These are phyloP conservation scores for Hoplodrina blanda DNA, from an alignment of 2,888 invertebrate species.

Conservation along the genomic window DNA sequence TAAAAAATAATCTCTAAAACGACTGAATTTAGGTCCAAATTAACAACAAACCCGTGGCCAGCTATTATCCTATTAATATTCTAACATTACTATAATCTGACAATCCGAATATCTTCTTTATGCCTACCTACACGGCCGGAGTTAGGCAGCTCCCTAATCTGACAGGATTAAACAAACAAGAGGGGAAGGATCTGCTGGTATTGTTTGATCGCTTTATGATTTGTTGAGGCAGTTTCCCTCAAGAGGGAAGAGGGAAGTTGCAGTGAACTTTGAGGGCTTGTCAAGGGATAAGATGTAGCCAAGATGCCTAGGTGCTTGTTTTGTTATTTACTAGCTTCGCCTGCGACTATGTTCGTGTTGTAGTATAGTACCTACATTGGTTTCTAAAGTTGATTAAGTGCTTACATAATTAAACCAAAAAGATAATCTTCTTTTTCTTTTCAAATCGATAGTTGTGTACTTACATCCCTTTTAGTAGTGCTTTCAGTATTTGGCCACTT, in stretches of 20 bases:
- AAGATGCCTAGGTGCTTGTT: neutral
- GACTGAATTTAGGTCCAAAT: conserved; percentile 1
- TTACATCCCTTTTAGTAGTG: too few species aligned
- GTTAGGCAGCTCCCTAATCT: conserved; percentile 23
- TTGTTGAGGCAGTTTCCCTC: conserved; percentile 52
- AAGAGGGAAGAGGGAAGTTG: conserved; percentile 35
- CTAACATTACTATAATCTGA: conserved; percentile 11
- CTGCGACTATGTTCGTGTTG: neutral
- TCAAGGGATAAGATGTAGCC: conserved; percentile 4
- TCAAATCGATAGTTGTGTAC: too few species aligned
- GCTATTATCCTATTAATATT: conserved; percentile 3
- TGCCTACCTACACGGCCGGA: conserved; percentile 11
- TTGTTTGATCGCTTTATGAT: conserved; percentile 65
- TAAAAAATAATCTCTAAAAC: too few species aligned
- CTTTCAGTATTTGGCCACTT: too few species aligned
- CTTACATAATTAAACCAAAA: too few species aligned
- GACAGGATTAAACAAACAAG: conserved; percentile 55
- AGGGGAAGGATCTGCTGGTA: conserved; percentile 34
- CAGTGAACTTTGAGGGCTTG: conserved; percentile 35
- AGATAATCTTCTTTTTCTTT: too few species aligned
- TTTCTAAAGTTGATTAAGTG: too few species aligned
- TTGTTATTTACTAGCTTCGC: neutral
- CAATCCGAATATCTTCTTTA: conserved; percentile 16
- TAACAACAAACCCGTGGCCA: neutral
- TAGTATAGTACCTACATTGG: too few species aligned